Percentiles rank a stretch among this genome's conserved stretches.
phyloP scores from a whole-genome alignment of 2,113 vertebrate genomes.

The Diglossa brunneiventris region DNA sequence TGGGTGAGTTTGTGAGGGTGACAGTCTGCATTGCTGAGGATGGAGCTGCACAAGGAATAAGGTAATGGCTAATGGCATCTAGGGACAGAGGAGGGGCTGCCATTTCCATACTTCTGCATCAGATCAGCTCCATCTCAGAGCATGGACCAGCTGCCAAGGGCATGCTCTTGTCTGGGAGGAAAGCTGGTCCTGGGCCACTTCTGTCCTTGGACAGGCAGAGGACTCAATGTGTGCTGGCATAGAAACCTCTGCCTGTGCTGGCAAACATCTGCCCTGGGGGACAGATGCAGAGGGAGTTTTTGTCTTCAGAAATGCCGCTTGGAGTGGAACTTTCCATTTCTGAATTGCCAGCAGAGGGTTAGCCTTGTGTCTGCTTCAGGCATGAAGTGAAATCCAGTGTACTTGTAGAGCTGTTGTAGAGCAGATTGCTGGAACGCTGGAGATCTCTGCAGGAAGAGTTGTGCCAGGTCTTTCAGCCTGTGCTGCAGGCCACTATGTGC shows the following conservation, averaged over 20 bases:
- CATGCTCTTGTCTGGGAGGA: neutral
- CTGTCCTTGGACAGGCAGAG: neutral
- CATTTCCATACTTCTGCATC: neutral
- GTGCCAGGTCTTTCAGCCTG: constrained; percentile 8
- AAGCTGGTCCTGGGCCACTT: neutral
- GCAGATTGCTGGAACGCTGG: constrained; percentile 14
- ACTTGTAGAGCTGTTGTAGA: neutral
- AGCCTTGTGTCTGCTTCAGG: neutral
- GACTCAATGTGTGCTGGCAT: neutral
- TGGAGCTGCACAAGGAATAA: neutral
- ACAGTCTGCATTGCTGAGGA: neutral
- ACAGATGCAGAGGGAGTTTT: neutral
- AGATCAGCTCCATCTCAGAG: neutral
- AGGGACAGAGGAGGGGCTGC: neutral
- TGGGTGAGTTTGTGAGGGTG: neutral
- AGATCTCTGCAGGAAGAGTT: neutral
- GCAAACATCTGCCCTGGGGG: neutral
- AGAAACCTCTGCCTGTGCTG: neutral
- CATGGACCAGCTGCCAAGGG: neutral
- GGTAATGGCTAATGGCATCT: neutral
- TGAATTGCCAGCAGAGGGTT: neutral
- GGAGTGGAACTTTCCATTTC: neutral
- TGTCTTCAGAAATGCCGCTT: neutral
- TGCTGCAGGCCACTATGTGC: neutral
- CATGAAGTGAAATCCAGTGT: neutral